phyloP scores from a whole-genome alignment of 2,888 invertebrate species.

The Acleris emargana region DNA sequence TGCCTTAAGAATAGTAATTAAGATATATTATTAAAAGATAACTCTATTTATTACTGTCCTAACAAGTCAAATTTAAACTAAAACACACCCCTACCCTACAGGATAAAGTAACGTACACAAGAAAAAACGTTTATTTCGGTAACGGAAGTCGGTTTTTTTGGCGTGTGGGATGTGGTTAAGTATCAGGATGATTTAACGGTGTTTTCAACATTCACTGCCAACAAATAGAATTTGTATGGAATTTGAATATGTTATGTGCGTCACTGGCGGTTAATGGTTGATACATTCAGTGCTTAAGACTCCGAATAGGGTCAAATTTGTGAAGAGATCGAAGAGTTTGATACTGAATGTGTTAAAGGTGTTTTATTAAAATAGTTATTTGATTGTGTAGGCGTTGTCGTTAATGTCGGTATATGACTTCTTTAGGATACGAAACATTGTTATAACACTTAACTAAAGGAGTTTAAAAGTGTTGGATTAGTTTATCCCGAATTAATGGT shows the following conservation, averaged over 20 bases:
- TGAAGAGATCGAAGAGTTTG: no score
- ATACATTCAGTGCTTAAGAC: no score
- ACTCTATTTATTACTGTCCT: no score
- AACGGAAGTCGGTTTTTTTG: conserved; percentile 19
- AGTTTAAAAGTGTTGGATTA: no score
- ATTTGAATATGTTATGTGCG: background rate
- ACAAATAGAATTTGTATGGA: no score
- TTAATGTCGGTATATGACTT: background rate
- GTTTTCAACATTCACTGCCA: no score
- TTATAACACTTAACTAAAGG: no score
- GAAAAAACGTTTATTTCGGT: conserved; percentile 9
- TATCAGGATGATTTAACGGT: conserved; percentile 12
- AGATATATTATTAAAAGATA: no score
- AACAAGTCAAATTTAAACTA: background rate
- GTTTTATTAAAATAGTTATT: conserved; percentile 2
- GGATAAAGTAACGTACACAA: conserved; percentile 10
- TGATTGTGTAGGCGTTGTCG: background rate
- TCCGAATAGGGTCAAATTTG: no score
- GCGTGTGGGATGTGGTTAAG: conserved; percentile 14
- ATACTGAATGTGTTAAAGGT: background rate
- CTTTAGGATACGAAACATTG: no score
- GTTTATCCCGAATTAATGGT: no score
- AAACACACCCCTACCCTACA: background rate
- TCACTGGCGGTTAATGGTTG: background rate
- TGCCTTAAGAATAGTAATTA: no score